These are phyloP conservation scores for Chionomys nivalis DNA, from an alignment of 2,113 vertebrate species.

Conservation along the genomic window DNA sequence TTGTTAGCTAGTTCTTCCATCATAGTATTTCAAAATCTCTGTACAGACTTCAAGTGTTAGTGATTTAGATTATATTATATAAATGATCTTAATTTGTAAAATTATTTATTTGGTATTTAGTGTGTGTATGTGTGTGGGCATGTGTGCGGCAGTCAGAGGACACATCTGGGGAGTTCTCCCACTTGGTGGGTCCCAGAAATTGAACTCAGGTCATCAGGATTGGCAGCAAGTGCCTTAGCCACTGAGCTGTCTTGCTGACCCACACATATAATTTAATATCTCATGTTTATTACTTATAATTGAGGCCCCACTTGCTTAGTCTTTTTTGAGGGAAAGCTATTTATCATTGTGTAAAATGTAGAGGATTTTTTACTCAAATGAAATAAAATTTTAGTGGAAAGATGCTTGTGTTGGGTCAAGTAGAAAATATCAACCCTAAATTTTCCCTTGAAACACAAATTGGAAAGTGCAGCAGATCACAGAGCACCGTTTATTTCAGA, in stretches of 20 bases:
- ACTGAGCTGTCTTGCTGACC: background rate
- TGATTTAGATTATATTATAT: conserved; percentile 11
- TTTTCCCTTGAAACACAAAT: conserved; percentile 50
- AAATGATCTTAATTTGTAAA: background rate
- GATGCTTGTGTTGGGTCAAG: conserved; percentile 24
- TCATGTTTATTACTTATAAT: conserved; percentile 16
- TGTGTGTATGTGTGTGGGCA: background rate
- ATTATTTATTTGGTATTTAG: background rate
- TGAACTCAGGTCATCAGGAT: background rate
- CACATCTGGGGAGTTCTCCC: background rate
- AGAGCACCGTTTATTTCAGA: conserved; percentile 38
- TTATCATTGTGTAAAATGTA: conserved; percentile 22
- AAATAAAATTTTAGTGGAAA: conserved; percentile 55
- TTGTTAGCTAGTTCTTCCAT: background rate
- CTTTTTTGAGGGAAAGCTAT: background rate
- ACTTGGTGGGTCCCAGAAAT: too few species aligned
- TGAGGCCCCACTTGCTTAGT: background rate
- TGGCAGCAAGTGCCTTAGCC: too few species aligned
- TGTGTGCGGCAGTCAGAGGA: background rate
- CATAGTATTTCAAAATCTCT: background rate
- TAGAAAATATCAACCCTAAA: conserved; percentile 47
- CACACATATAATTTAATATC: background rate
- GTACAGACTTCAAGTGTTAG: background rate
- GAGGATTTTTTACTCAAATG: conserved; percentile 37
- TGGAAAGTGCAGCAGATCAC: conserved; percentile 44